A percentile compares a stretch with the other conserved stretches of the same genome.
Evolutionary conservation across 2,113 vertebrate species (phyloP).

Genomic region (Syngnathus typhle): DNA sequence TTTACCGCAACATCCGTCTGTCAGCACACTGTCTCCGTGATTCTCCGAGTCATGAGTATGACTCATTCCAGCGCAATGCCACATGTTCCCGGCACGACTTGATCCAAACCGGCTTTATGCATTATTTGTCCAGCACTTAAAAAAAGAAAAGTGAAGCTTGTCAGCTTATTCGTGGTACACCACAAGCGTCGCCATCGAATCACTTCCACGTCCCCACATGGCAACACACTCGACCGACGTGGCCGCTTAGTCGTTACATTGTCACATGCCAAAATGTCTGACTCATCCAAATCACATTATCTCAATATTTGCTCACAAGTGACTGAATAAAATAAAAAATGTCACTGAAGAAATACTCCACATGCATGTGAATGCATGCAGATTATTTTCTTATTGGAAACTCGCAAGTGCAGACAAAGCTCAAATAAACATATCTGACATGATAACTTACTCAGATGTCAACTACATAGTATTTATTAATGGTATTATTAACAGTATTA

Average conservation of each 20-base stretch:
- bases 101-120: conserved; percentile 46
- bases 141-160: conserved; percentile 41
- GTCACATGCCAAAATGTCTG: neutral
- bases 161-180: conserved; percentile 65
- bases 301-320: neutral
- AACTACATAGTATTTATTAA: no score
- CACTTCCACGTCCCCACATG: conserved; percentile 45
- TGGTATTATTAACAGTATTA: no score
- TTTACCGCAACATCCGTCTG: conserved; percentile 65
- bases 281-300: neutral
- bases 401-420: neutral
- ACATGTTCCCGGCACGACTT: conserved; percentile 71
- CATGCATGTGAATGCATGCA: neutral
- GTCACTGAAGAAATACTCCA: neutral
- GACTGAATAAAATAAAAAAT: neutral
- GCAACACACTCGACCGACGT: conserved; percentile 42
- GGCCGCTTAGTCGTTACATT: conserved; percentile 7
- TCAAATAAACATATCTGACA: neutral
- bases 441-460: no score
- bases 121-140: conserved; percentile 46
- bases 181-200: conserved; percentile 55
- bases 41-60: conserved; percentile 51
- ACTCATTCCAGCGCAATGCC: conserved; percentile 62
- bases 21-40: conserved; percentile 55
- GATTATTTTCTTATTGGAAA: neutral